Evolutionary conservation across 2,797 vertebrate genomes (phyloP).

Genomic region (Eulemur rubriventer): DNA sequence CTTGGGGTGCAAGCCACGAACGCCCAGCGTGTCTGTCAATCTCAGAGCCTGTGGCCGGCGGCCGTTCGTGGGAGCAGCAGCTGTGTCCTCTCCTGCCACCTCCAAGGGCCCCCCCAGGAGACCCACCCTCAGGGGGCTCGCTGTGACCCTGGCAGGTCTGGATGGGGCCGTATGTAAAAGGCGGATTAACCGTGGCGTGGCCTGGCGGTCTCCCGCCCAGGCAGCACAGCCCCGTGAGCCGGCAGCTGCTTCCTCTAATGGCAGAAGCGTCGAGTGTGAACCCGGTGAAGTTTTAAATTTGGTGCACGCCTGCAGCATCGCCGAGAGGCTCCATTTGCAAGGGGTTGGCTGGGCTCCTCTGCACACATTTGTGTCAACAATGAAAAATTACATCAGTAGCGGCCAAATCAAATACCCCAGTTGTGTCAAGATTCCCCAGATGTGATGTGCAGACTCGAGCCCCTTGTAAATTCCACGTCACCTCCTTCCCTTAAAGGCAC

Average conservation of each 20-base stretch:
- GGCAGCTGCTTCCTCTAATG: conserved; percentile 69
- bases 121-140: conserved; percentile 81
- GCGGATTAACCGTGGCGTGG: conserved; percentile 82
- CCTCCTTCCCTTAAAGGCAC: neutral
- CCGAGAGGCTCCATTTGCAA: conserved; percentile 72
- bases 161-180: conserved; percentile 64
- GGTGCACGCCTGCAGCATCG: conserved; percentile 72
- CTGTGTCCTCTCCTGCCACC: conserved; percentile 55
- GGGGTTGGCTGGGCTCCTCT: conserved; percentile 64
- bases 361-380: conserved; percentile 53
- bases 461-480: neutral
- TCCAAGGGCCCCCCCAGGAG: conserved; percentile 26
- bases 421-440: conserved; percentile 57
- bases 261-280: conserved; percentile 53
- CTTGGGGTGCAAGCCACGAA: neutral
- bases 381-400: conserved; percentile 67
- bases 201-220: conserved; percentile 5
- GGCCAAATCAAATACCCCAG: conserved; percentile 65
- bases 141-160: conserved; percentile 65
- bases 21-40: neutral
- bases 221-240: neutral
- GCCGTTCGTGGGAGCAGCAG: conserved; percentile 57
- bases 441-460: neutral
- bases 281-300: conserved; percentile 74
- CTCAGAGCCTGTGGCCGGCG: conserved; percentile 31